Evolutionary conservation across 2,888 invertebrate genomes (phyloP), one percentile per base, ranked within the genome.

Genomic region (Anthophora plumipes): DNA sequence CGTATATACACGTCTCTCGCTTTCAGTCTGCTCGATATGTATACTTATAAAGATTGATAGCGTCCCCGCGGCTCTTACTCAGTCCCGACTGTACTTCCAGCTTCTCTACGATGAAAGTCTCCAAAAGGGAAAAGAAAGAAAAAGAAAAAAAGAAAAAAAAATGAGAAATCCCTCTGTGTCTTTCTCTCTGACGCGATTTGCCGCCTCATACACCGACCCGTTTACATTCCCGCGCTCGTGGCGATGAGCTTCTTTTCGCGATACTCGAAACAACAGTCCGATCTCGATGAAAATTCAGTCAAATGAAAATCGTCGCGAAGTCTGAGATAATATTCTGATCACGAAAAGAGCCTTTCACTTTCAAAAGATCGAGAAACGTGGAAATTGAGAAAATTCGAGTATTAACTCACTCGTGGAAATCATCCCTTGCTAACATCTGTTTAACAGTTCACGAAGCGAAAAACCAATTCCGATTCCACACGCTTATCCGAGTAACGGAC

Each of bases 11-110:
- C 31, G 1, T 31, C 4, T 82, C 55, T 76, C 68, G 71, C 66
- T 78, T 78, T 25, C 52, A 59, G 66, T 73, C 43, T 68, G 55
- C 72, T 70, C 72, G 72, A 73, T 73, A 67, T 77, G 50, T 71
- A 81, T 52, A 59, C 41, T 70, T 25, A 6, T 20, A 66, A 6
- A 46, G 41, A 64, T 68, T 46, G 12, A 48, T 46, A 64, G 9
- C 70, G 41, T 74, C 61, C 57, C 37, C 61, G 63, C 59, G 48
- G 20, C 66, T 85, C 66, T 52, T 80, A 64, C 46, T 59, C 57
- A 39, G 59, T 57, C 73, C 43, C 17, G 57, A 57, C 20, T 73
- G 14, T 31, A 31, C 31, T 63, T 73, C 48, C 69, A 76, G 17
- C 55, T 64, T 72, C 17, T 80, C 69, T 43, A 39, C 43, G 31